Percentiles rank a stretch among this genome's conserved stretches.
phyloP scores from a whole-genome alignment of 1,140 invertebrate genomes.

The Colletes latitarsis region DNA sequence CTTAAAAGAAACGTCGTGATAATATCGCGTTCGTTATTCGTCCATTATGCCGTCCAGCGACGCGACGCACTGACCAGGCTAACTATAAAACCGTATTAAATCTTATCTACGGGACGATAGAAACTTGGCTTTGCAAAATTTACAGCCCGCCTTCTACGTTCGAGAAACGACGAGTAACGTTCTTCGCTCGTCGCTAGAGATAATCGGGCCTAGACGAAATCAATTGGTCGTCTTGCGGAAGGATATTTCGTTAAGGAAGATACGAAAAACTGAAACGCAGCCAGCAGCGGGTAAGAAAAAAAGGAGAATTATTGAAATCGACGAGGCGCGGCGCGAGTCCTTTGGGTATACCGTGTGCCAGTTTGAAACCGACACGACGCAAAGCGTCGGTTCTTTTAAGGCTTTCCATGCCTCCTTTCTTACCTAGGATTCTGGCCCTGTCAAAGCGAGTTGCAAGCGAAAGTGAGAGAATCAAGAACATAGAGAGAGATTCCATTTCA shows the following conservation, averaged over 20 bases:
- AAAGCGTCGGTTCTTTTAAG: slow-evolving; percentile 45
- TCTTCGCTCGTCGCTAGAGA: background rate
- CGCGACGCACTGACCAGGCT: background rate
- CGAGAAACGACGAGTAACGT: too few species aligned
- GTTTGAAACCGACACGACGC: slow-evolving; percentile 40
- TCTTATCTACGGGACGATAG: too few species aligned
- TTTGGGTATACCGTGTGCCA: slow-evolving; percentile 57
- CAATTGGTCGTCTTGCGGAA: slow-evolving; percentile 40
- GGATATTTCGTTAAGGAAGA: slow-evolving; percentile 24
- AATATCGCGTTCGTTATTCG: background rate
- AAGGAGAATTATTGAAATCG: slow-evolving; percentile 65
- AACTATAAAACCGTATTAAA: too few species aligned
- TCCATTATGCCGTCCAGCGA: background rate
- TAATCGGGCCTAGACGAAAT: slow-evolving; percentile 43
- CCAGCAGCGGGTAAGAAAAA: background rate
- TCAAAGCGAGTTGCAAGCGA: slow-evolving; percentile 23
- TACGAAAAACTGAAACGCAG: slow-evolving; percentile 1
- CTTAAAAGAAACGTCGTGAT: slow-evolving; percentile 11
- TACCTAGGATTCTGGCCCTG: slow-evolving; percentile 41
- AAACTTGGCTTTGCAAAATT: too few species aligned
- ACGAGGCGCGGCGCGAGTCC: slow-evolving; percentile 46
- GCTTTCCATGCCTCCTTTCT: slow-evolving; percentile 43
- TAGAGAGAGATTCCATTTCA: background rate
- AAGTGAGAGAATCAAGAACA: slow-evolving; percentile 43
- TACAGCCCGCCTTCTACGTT: too few species aligned